phyloP scores from a whole-genome alignment of 2,113 vertebrate species.

The Falcunculus frontatus region DNA sequence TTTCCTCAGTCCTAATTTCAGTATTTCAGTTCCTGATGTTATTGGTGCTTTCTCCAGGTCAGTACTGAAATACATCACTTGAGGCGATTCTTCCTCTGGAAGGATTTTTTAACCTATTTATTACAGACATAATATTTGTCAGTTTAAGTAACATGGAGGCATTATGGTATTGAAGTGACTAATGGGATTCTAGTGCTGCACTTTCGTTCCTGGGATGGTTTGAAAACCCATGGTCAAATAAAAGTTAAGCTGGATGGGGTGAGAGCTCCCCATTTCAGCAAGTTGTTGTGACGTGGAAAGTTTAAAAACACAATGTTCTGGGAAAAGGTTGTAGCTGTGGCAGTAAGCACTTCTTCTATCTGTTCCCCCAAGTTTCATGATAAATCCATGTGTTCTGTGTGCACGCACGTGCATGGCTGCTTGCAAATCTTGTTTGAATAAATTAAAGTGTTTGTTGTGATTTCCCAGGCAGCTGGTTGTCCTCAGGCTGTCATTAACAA shows the following conservation, averaged over 20 bases:
- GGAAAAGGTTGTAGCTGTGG: background rate
- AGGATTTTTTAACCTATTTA: background rate
- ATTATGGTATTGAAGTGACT: background rate
- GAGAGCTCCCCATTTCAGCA: background rate
- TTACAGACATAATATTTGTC: background rate
- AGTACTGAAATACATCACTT: background rate
- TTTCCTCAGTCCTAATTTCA: background rate
- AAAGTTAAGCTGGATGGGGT: background rate
- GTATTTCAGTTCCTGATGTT: background rate
- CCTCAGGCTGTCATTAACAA: background rate
- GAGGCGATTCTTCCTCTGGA: background rate
- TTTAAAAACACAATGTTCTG: background rate
- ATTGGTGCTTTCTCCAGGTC: background rate
- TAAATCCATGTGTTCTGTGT: accelerated
- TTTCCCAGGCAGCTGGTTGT: background rate
- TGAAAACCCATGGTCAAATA: background rate
- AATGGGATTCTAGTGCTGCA: background rate
- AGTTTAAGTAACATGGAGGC: background rate
- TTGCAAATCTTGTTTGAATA: background rate
- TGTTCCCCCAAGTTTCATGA: background rate
- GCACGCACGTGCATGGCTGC: background rate
- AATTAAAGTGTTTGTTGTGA: background rate
- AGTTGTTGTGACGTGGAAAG: background rate
- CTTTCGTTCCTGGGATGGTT: background rate
- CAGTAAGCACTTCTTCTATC: background rate